Evolutionary conservation across 2,113 vertebrate species (phyloP).

Genomic region (Thamnophis sirtalis): DNA sequence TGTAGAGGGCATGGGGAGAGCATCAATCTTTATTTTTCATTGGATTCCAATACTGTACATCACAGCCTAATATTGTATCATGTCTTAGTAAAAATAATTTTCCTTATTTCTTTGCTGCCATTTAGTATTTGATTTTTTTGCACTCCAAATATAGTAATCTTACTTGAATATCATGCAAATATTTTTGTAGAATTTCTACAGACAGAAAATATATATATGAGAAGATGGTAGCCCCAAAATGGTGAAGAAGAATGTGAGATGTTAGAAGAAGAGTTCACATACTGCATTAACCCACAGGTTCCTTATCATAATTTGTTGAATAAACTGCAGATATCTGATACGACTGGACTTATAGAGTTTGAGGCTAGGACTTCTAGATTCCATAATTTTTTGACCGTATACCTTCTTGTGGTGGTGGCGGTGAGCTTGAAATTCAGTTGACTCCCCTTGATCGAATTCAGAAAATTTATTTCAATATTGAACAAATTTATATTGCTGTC

Average conservation of each 20-base stretch:
- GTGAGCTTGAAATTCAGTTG: background rate
- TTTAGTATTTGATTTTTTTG: background rate
- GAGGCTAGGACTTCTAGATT: background rate
- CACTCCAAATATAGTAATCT: background rate
- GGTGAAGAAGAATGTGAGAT: background rate
- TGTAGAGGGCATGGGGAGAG: background rate
- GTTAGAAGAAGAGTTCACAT: background rate
- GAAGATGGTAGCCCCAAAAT: background rate
- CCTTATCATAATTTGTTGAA: background rate
- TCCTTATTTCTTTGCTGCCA: background rate
- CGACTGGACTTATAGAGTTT: background rate
- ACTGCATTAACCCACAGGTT: background rate
- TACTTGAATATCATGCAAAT: background rate
- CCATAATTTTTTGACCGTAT: background rate
- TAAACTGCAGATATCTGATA: background rate
- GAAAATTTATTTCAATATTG: background rate
- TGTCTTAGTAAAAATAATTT: too few relatives aligned
- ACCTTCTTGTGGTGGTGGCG: background rate
- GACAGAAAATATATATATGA: background rate
- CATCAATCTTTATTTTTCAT: background rate
- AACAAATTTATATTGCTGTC: background rate
- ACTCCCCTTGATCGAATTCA: background rate
- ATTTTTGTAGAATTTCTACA: background rate
- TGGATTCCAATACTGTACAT: background rate
- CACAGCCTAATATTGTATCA: background rate